Base-by-base conservation (phyloP, 2,113 vertebrate genomes). In the Prolemur simus region DNA sequence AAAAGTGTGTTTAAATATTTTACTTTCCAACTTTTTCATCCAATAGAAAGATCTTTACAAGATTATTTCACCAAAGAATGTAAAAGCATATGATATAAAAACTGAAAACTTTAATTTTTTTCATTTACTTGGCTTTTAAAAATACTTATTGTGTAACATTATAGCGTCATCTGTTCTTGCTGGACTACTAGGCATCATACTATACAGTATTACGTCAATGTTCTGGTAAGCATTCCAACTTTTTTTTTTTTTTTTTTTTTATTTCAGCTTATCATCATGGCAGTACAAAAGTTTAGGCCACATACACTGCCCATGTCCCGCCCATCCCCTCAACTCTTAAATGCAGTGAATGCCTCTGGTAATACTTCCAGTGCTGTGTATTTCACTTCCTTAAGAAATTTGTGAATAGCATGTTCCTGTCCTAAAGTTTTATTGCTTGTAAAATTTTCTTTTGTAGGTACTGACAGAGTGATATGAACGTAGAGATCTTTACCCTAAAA, bases 71-170 rank as follows among this genome's bases (percentile, higher is more conserved):
- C 29, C 25, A 89, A 84, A 42, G 14, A 23, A 83, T 54, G 5
- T 87, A 93, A 97, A 85, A 92, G 3, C 11, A 92, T 14, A 54
- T 66, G 34, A 68, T 81, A 32, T 15, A 74, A 87, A 90, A 56
- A 13, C 6, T 89, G 58, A 34, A 92, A 87, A 69, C 23, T 69
- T 84, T 18, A 47, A 81, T 56, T 32, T 84, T 90, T 20, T 1
- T 56, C 54, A 42, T 58, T 73, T 58, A 71, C 4, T 66, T 85
- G 1, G 6, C 10, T 29, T 85, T 74, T 27, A 76, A 69, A 95
- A 73, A 63, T 90, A 71, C 17, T 87, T 87, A 56, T 32, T 84
- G 4, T 87, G 1, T 18, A 83, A 25, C 56, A 68, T 20, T 82
- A 84, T 27, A 88, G 34, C 6, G 95, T 49, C 37, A 82, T 49